A percentile compares a stretch with the other conserved stretches of the same genome.
These are phyloP conservation scores for Tapera naevia DNA, from an alignment of 2,797 vertebrate genomes.

Conservation along the genomic window DNA sequence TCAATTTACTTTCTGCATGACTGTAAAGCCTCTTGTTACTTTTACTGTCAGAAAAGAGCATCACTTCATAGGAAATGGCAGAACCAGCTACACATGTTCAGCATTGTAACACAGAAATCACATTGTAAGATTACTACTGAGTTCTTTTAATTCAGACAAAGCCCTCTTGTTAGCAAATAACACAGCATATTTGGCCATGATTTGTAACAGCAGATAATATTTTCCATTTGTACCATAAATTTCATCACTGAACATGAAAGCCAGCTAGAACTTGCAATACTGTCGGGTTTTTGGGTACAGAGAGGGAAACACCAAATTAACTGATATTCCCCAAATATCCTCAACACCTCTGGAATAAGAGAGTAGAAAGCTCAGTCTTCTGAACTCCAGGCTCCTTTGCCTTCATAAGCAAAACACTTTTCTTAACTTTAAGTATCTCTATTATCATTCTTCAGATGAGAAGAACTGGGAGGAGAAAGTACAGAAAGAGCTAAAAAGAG, in stretches of 20 bases:
- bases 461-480: not conserved
- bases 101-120: conserved; percentile 16
- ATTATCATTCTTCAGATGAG: not conserved
- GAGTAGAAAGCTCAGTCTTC: not conserved
- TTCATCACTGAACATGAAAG: not conserved
- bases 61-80: conserved; percentile 7
- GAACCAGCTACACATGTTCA: conserved; percentile 27
- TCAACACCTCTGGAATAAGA: not conserved
- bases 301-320: not conserved
- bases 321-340: not conserved
- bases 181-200: not conserved
- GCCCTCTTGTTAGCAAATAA: conserved; percentile 11
- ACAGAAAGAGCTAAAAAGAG: not conserved
- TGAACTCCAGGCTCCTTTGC: not conserved
- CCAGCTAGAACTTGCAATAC: not conserved
- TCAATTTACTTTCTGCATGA: not conserved
- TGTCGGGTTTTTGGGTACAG: not conserved
- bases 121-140: not conserved
- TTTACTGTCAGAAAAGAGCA: not conserved
- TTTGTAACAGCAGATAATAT: not conserved
- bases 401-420: not conserved
- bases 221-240: conserved; percentile 39
- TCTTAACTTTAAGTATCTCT: not conserved
- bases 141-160: conserved; percentile 43
- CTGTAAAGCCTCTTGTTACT: not conserved